phyloP scores from a whole-genome alignment of 2,888 invertebrate genomes.

The Archips crataeganus region DNA sequence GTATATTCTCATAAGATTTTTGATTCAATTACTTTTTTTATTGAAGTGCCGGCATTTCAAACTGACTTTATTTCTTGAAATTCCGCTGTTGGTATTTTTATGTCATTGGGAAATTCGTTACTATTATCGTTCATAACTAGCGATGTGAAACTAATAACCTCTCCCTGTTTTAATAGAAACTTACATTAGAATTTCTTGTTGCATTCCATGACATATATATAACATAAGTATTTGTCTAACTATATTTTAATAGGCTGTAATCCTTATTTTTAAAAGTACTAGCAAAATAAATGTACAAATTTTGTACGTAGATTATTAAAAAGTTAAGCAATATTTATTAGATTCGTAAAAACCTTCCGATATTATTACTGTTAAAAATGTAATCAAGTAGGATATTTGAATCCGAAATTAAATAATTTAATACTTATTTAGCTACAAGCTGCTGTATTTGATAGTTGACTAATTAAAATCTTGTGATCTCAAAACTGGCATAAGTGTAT shows the following conservation, averaged over 20 bases:
- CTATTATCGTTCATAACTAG: too few species aligned
- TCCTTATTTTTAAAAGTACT: not conserved
- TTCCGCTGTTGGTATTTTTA: too few species aligned
- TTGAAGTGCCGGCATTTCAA: too few species aligned
- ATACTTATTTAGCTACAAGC: not conserved
- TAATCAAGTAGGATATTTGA: not conserved
- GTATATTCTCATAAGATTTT: too few species aligned
- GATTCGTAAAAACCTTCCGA: not conserved
- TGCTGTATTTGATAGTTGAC: not conserved
- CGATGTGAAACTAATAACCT: too few species aligned
- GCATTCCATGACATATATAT: conserved; percentile 1
- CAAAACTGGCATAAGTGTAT: not conserved
- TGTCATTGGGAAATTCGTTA: too few species aligned
- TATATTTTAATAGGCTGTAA: not conserved
- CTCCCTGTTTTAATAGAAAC: too few species aligned
- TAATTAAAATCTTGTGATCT: not conserved
- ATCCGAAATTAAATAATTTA: not conserved
- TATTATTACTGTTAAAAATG: not conserved
- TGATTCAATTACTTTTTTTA: too few species aligned
- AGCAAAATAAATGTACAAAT: conserved; percentile 8
- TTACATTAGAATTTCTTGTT: not conserved
- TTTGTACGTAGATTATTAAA: conserved; percentile 11
- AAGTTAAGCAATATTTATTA: conserved; percentile 26
- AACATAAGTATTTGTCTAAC: not conserved
- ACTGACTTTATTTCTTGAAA: too few species aligned